phyloP scores from a whole-genome alignment of 2,888 invertebrate species.

The Lasioglossum zephyrum region DNA sequence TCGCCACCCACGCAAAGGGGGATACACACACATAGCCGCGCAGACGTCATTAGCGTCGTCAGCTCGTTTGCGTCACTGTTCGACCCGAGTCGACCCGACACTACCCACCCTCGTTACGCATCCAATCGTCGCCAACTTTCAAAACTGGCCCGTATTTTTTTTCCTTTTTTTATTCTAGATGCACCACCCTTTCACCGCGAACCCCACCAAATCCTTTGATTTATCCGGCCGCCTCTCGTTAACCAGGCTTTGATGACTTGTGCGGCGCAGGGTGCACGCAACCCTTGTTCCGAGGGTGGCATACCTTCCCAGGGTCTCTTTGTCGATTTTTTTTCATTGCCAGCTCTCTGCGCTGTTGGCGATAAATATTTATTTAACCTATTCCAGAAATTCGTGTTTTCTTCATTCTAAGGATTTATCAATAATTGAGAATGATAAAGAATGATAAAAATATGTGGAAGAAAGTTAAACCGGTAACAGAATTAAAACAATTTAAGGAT shows the following conservation, averaged over 20 bases:
- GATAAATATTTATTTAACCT: not conserved
- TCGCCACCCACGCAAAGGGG: conserved; percentile 11
- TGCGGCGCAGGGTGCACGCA: not conserved
- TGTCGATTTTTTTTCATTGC: not conserved
- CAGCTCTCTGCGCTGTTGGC: not conserved
- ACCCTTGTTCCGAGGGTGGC: not conserved
- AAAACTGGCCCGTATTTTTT: conserved; percentile 14
- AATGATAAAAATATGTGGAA: too few relatives aligned
- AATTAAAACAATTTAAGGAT: not conserved
- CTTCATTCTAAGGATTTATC: too few relatives aligned
- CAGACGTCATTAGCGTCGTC: conserved; percentile 60
- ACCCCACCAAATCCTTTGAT: conserved; percentile 17
- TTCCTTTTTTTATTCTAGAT: not conserved
- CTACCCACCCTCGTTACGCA: conserved; percentile 13
- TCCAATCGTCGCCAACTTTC: conserved; percentile 38
- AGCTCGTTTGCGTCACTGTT: conserved; percentile 58
- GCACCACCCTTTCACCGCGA: not conserved
- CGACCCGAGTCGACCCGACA: conserved; percentile 10
- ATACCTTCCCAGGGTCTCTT: not conserved
- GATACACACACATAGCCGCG: not conserved
- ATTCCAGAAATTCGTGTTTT: not conserved
- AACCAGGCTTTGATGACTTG: conserved; percentile 1
- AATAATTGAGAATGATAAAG: too few relatives aligned
- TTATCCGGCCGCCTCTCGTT: not conserved
- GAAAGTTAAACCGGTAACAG: not conserved